Percentiles rank a stretch among this genome's conserved stretches.
These are phyloP conservation scores for Pachyuromys duprasi DNA, from an alignment of 2,797 vertebrate species.

Conservation along the genomic window DNA sequence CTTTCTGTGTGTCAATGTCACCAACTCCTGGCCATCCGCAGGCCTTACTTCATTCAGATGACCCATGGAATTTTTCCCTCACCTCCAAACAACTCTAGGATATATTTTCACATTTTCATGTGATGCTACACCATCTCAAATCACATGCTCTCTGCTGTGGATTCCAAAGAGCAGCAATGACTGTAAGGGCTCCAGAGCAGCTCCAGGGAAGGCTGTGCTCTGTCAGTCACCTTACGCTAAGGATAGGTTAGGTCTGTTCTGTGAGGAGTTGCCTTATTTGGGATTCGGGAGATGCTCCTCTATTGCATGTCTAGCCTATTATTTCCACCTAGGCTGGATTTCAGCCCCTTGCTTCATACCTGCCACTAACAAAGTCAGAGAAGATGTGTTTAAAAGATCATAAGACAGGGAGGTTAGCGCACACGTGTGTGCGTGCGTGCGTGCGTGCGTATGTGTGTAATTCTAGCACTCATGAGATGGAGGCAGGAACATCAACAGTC, in stretches of 20 bases:
- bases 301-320: background rate
- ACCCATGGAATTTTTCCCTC: background rate
- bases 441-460: background rate
- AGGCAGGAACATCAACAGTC: background rate
- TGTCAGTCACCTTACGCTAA: background rate
- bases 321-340: background rate
- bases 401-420: background rate
- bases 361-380: background rate
- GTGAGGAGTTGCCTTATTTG: background rate
- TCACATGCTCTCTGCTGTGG: background rate
- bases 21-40: background rate
- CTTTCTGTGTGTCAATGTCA: accelerated
- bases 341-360: background rate
- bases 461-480: background rate
- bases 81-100: background rate
- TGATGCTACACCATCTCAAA: background rate
- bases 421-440: too few species aligned
- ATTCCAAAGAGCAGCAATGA: background rate
- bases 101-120: background rate
- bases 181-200: background rate
- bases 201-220: background rate
- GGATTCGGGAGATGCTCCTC: background rate
- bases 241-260: background rate
- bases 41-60: background rate
- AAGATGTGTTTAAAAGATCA: background rate